Percentiles rank a stretch among this genome's conserved stretches.
Evolutionary conservation across 2,113 vertebrate species (phyloP).

Genomic region (Hippocampus comes): DNA sequence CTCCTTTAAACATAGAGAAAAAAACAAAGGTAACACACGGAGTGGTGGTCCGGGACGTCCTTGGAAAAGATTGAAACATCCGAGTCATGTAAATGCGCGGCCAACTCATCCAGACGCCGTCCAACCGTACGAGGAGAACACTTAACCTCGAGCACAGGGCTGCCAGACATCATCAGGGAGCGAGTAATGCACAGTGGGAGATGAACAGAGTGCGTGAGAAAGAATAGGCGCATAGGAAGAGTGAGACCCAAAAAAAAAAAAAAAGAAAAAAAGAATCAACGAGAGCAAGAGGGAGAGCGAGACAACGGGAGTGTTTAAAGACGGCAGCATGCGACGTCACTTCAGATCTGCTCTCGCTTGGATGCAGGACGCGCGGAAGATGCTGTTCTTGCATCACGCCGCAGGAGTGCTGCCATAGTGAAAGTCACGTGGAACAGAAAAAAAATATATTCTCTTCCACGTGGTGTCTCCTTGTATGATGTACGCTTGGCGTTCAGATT

Average conservation of each 20-base stretch:
- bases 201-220: constrained; percentile 24
- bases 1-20: neutral
- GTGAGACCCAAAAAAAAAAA: constrained; percentile 22
- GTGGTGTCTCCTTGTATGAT: neutral
- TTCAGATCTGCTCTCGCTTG: constrained; percentile 24
- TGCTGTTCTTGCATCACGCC: constrained; percentile 39
- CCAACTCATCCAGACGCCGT: constrained; percentile 54
- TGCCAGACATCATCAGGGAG: constrained; percentile 34
- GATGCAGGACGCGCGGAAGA: constrained; percentile 25
- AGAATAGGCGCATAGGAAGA: constrained; percentile 24
- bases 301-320: constrained; percentile 10
- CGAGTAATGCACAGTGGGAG: constrained; percentile 23
- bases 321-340: constrained; percentile 25
- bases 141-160: constrained; percentile 28
- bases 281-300: constrained; percentile 19
- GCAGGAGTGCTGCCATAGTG: neutral
- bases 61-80: neutral
- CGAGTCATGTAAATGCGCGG: neutral
- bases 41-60: neutral
- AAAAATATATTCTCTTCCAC: neutral
- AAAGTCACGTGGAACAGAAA: constrained; percentile 7
- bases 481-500: neutral
- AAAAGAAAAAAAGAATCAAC: constrained; percentile 21
- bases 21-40: neutral
- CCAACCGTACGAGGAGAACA: constrained; percentile 31